Base-by-base conservation (phyloP, 2,888 invertebrate species). In the Tipula helvola region DNA sequence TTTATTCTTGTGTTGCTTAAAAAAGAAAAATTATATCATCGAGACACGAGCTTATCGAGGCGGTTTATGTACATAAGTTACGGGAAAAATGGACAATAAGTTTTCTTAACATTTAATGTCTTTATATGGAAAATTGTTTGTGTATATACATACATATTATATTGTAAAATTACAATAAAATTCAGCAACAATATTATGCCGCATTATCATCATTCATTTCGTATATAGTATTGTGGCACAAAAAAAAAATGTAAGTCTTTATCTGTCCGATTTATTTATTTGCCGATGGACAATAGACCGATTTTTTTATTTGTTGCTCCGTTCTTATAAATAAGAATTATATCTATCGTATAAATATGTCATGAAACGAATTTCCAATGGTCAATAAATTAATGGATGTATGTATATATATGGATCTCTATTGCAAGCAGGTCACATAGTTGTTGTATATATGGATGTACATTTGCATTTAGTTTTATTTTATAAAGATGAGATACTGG, bases 191-290 rank as follows among this genome's bases (percentile, higher is more conserved):
- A 71, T 71, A 57, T 57, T 16, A 10, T 28, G 10, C 28, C 18
- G 71, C 71, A 28, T 71, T 71, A 71, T 71, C 71, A 71, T 71
- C 28, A 71, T 18, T 71, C 71, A 71, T 71, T 71, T 71, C 71
- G 71, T 8, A 71, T 71, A 12, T 12, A 71, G 10, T n/a, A 16
- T 52, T 12, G n/a, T 10, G 44, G 28, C 28, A 44, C 3, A 44
- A 44, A 44, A 44, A 10, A 16, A 52, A 5, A 10, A 10, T 71
- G 7, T 28, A 71, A 71, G 18, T 71, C 18, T 52, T 18, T 71
- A 71, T 71, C 71, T 71, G 71, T 71, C 71, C 71, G 71, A 71
- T 71, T 71, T 71, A 71, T 71, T 71, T 71, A 71, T 71, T 71
- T n/a, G 52, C 52, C 71, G 71, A 71, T 71, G 71, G 71, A 71